These are phyloP conservation scores for Borostomias antarcticus DNA, from an alignment of 2,797 vertebrate species.

Conservation along the genomic window DNA sequence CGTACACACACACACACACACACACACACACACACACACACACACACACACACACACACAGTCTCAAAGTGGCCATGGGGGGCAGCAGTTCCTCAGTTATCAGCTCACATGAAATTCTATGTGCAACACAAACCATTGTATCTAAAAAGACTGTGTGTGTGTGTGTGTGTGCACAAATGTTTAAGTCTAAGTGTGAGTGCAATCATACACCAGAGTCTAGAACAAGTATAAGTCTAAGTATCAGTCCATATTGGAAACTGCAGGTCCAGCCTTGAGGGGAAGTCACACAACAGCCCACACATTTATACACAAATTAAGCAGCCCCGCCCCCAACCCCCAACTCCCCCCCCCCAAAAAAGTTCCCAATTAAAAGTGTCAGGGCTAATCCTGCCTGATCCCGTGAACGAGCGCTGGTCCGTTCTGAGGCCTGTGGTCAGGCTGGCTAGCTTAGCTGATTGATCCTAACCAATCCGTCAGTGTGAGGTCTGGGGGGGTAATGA, in stretches of 20 bases:
- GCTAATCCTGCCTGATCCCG: conserved; percentile 85
- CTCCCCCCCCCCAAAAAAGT: conserved; percentile 11
- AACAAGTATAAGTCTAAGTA: too few species aligned
- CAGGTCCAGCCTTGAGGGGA: too few species aligned
- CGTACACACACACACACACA: too few species aligned
- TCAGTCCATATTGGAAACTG: too few species aligned
- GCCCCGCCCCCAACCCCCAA: too few species aligned
- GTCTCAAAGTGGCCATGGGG: not conserved
- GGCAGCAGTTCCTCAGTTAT: conserved; percentile 2
- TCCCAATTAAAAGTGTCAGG: conserved; percentile 82
- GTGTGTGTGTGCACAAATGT: not conserved
- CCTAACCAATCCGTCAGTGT: conserved; percentile 76
- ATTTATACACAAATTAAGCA: conserved; percentile 27
- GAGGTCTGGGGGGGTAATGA: conserved; percentile 37
- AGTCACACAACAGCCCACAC: too few species aligned
- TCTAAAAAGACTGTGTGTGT: not conserved
- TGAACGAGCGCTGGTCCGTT: conserved; percentile 77
- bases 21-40: too few species aligned
- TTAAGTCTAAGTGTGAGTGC: too few species aligned
- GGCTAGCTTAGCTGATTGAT: conserved; percentile 81
- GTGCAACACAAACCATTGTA: not conserved
- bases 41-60: not conserved
- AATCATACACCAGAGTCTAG: too few species aligned
- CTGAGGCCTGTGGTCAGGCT: conserved; percentile 70
- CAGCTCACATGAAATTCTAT: not conserved